phyloP scores from a whole-genome alignment of 2,113 vertebrate genomes.

The Microcebus lehilahytsara region DNA sequence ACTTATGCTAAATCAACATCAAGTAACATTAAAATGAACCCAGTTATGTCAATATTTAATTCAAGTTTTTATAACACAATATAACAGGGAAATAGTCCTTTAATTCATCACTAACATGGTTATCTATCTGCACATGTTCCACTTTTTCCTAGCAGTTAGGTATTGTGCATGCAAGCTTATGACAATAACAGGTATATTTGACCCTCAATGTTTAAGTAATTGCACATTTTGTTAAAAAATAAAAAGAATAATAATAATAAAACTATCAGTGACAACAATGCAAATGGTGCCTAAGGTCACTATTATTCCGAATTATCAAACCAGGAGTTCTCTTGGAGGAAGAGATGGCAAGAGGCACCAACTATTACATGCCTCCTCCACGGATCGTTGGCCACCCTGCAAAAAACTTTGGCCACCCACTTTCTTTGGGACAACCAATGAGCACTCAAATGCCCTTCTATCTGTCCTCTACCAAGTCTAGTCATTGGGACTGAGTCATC shows the following conservation, averaged over 20 bases:
- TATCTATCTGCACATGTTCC: not conserved
- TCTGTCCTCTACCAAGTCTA: constrained; percentile 53
- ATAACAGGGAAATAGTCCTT: not conserved
- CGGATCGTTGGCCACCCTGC: not conserved
- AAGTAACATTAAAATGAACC: constrained; percentile 32
- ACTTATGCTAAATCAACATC: not conserved
- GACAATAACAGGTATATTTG: not conserved
- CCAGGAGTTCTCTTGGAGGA: not conserved
- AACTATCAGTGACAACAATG: not conserved
- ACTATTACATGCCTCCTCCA: not conserved
- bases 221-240: not conserved
- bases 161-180: not conserved
- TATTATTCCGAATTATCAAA: not conserved
- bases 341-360: not conserved
- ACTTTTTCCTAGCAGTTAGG: not conserved
- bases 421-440: constrained; percentile 48
- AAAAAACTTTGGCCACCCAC: not conserved
- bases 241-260: not conserved
- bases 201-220: not conserved
- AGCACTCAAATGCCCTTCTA: constrained; percentile 11
- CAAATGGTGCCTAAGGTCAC: not conserved
- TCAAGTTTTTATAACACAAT: not conserved
- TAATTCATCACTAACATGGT: not conserved
- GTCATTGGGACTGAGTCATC: constrained; percentile 53
- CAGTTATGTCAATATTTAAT: not conserved